A percentile compares a stretch with the other conserved stretches of the same genome.
These are phyloP conservation scores for Apogon talboti DNA, from an alignment of 2,797 vertebrate species.

Conservation along the genomic window DNA sequence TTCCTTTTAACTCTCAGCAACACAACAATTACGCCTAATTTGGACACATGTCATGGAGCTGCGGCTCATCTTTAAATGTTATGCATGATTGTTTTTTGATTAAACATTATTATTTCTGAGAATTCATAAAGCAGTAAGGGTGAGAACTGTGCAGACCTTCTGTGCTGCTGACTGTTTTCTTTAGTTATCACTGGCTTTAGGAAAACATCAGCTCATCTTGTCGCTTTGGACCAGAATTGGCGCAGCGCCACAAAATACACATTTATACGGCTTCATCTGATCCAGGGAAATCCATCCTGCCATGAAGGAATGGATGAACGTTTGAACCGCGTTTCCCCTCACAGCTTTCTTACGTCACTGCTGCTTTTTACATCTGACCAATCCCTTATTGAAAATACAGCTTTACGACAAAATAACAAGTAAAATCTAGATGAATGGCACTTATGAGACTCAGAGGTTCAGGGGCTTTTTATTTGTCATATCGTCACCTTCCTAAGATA, in stretches of 20 bases:
- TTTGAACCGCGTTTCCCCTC: neutral
- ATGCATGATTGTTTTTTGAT: neutral
- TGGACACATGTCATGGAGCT: no score
- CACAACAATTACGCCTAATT: no score
- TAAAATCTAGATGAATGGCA: neutral
- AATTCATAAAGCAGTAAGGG: neutral
- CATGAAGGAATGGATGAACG: conserved; percentile 3
- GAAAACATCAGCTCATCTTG: neutral
- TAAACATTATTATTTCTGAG: neutral
- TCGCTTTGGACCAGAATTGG: conserved; percentile 8
- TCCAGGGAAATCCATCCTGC: conserved; percentile 3
- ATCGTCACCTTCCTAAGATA: no score
- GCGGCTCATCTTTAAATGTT: no score
- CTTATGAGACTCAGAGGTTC: neutral
- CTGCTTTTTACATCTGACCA: neutral
- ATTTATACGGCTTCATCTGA: conserved; percentile 2
- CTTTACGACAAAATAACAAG: neutral
- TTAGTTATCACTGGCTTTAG: conserved; percentile 2
- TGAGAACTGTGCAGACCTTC: neutral
- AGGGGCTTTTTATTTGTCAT: neutral
- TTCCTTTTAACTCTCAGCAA: no score
- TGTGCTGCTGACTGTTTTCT: neutral
- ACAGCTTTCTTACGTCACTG: neutral
- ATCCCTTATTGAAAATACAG: neutral
- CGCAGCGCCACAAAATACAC: conserved; percentile 7